Evolutionary conservation across 64 coral and sea anemone species (phyloP), one percentile per base, ranked within the genome.

Genomic region (Hydrozoanthus tunicans): DNA sequence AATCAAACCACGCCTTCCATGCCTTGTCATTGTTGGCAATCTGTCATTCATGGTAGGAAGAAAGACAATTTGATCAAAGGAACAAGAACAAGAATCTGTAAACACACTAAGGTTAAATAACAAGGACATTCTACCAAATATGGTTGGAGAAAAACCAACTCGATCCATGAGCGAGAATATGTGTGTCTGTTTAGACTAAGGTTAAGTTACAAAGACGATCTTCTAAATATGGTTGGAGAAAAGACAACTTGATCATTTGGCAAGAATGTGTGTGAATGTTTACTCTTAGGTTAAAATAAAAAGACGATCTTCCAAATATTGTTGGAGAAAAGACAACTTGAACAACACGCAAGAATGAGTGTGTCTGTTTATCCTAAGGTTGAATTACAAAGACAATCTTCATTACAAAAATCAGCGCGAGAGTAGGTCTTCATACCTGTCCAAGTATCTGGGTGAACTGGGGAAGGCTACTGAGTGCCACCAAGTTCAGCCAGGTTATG

Each of bases 1-100:
- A 93, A 79, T 98, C 93, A 75, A 98, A 98, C 96, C 96, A 98
- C 9, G 89, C 93, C 73, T 98, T 98, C 96, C 96, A 98, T 5
- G 91, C 93, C 51, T 98, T 98, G 58, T 94, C 96, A 54, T 94
- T 95, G 53, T 86, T 85, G 23, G 89, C 80, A 80, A 93, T 95
- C 92, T 86, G 12, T 43, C 20, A 14, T 15, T 63, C 17, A 57
- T 11, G 52, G 25, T 62, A 63, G 9, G 56, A 61, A 58, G 5
- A 6, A 13, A 15, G 4, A 78, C 52, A 78, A 78, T 7, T 53
- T 51, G 8, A 43, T 43, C 32, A 43, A 43, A 43, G 2, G 32
- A 43, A 43, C 32, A 43, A 43, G 32, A 43, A 43, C 32, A 43
- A 43, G 32, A 43, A 43, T 43, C 32, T 43, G 32, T 43, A 43